phyloP scores from a whole-genome alignment of 2,888 invertebrate genomes.

The Xanthia icteritia region DNA sequence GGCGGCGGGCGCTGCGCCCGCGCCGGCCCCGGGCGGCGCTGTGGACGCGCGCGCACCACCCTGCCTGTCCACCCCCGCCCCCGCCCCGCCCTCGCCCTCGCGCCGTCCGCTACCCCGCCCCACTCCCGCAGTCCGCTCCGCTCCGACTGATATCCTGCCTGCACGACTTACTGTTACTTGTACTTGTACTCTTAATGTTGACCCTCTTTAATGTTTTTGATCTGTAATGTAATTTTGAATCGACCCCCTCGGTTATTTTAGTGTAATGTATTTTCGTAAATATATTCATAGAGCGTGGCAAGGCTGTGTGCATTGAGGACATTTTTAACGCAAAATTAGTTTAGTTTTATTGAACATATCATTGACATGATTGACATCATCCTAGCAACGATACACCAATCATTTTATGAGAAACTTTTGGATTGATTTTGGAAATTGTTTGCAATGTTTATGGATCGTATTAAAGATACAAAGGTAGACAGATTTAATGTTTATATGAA shows the following conservation, averaged over 20 bases:
- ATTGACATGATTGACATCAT: conserved; percentile 87
- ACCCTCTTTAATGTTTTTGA: conserved; percentile 89
- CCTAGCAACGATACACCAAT: conserved; percentile 86
- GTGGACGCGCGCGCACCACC: conserved; percentile 74
- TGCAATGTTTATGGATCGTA: conserved; percentile 81
- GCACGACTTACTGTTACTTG: conserved; percentile 87
- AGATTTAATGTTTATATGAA: conserved; percentile 78
- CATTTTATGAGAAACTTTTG: conserved; percentile 83
- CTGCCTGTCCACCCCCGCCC: conserved; percentile 66
- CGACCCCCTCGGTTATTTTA: conserved; percentile 89
- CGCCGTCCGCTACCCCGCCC: conserved; percentile 70
- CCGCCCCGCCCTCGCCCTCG: conserved; percentile 65
- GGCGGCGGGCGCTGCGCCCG: conserved; percentile 63
- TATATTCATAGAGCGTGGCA: conserved; percentile 92
- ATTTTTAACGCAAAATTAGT: conserved; percentile 89
- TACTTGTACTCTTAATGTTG: conserved; percentile 87
- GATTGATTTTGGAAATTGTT: conserved; percentile 83
- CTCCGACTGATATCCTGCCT: conserved; percentile 82
- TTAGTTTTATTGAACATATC: conserved; percentile 86
- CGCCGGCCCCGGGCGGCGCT: conserved; percentile 74
- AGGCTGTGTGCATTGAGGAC: conserved; percentile 93
- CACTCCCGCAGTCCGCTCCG: conserved; percentile 77
- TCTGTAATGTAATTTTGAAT: conserved; percentile 88
- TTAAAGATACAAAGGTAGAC: conserved; percentile 83
- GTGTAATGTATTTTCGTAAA: conserved; percentile 88